Evolutionary conservation across 1,140 invertebrate genomes (phyloP).

Genomic region (Delia radicum): DNA sequence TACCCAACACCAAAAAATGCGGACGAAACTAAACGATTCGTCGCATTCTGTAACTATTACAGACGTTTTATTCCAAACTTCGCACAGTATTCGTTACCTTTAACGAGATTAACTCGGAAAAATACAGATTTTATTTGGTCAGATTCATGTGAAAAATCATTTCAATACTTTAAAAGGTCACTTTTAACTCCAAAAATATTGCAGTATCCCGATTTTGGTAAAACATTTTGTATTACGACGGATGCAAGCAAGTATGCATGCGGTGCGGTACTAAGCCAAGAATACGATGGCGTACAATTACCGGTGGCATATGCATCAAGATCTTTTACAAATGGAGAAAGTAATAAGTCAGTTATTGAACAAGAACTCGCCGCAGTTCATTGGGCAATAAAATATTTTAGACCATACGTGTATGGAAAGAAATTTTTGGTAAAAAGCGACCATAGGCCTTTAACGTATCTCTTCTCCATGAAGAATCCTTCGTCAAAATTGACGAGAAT

Average conservation of each 20-base stretch:
- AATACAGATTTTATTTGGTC: not conserved
- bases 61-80: not conserved
- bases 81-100: not conserved
- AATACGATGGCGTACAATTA: conserved; percentile 25
- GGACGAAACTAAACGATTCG: no score
- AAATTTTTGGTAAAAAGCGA: conserved; percentile 58
- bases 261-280: conserved; percentile 14
- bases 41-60: not conserved
- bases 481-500: conserved; percentile 37
- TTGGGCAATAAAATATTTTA: conserved; percentile 54
- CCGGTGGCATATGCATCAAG: not conserved
- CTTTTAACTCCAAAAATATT: not conserved
- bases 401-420: conserved; percentile 54
- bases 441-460: conserved; percentile 54
- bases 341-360: conserved; percentile 8
- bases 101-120: not conserved
- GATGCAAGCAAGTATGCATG: not conserved
- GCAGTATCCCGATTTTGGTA: no score
- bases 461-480: conserved; percentile 46
- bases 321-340: not conserved
- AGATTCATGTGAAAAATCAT: not conserved
- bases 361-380: conserved; percentile 32
- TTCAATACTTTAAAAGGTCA: not conserved
- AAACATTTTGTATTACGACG: no score
- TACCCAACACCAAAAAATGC: no score